Percentiles rank a stretch among this genome's conserved stretches.
These are phyloP conservation scores for Meteorus cinctellus DNA, from an alignment of 2,888 invertebrate genomes.

Conservation along the genomic window DNA sequence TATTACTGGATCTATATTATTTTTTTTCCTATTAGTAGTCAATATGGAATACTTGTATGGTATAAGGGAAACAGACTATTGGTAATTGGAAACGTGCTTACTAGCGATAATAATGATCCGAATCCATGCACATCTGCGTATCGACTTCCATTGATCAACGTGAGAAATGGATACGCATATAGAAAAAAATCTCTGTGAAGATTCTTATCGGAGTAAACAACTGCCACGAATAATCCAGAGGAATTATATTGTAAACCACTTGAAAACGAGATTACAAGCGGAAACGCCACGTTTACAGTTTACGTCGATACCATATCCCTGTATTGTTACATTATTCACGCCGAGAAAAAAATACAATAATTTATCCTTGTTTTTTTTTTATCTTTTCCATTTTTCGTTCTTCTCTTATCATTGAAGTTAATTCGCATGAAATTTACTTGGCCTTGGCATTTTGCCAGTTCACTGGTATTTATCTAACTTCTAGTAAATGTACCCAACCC, in stretches of 20 bases:
- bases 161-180: constrained; percentile 9
- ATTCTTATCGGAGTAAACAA: background rate
- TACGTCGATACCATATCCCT: constrained; percentile 45
- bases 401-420: constrained; percentile 36
- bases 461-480: background rate
- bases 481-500: background rate
- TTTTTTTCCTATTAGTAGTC: background rate
- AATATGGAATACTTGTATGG: constrained; percentile 19
- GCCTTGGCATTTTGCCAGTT: constrained; percentile 2
- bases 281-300: constrained; percentile 58
- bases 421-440: constrained; percentile 45
- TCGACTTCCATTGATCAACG: background rate
- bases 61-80: constrained; percentile 36
- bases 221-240: background rate
- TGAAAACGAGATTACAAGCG: constrained; percentile 22
- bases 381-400: background rate
- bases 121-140: background rate
- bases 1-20: constrained; percentile 33
- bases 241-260: background rate
- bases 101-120: background rate
- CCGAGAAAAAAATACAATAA: constrained; percentile 2
- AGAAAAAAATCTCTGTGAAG: constrained; percentile 30
- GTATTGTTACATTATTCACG: background rate
- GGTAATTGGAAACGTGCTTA: constrained; percentile 20
- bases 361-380: constrained; percentile 26